Base-by-base conservation (phyloP, 2,113 vertebrate genomes). In the Prunella fulvescens region DNA sequence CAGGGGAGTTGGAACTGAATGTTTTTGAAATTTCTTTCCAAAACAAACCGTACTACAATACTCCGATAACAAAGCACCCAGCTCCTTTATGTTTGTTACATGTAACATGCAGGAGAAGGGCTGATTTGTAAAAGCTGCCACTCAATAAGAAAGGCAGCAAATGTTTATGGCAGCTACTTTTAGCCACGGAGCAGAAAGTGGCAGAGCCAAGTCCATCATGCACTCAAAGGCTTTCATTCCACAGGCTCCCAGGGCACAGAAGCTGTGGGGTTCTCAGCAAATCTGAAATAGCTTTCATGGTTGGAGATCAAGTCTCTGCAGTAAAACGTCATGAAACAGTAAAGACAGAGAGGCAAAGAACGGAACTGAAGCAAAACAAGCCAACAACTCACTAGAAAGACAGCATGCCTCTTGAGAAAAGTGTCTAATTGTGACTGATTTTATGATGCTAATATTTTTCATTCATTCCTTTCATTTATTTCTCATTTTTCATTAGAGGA, bases 281-380 rank as follows among this genome's bases (percentile, higher is more conserved):
- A 90, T 67, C 71, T 88, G 60, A 90, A 88, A 92, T 62, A 80
- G 69, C 54, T 94, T 85, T 92, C 88, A 47, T 85, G 83, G 73
- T 20, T 85, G 81, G 80, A 88, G 73, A 96, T 76, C 65, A 84
- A 92, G 66, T 51, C 76, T 81, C 56, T 0, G 0, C 83, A 72
- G n/a, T 14, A 45, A 93, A 93, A 90, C 7, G 3, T 78, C 83
- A 72, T 54, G 44, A 79, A 93, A 92, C 3, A 1, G 72, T 15
- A 82, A 85, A 89, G 56, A 62, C 35, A 5, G 64, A 95, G 81
- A 86, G n/a, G 56, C 40, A 84, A 45, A 65, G 33, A 81, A 69
- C 53, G 83, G 54, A 74, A 67, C 56, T 45, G 48, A 53, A 74
- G 26, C 40, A 88, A 97, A 94, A 83, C 56, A 62, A 88, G 42